Conservation (phyloP, 2,113 vertebrate genomes). For the Mobula birostris region DNA sequence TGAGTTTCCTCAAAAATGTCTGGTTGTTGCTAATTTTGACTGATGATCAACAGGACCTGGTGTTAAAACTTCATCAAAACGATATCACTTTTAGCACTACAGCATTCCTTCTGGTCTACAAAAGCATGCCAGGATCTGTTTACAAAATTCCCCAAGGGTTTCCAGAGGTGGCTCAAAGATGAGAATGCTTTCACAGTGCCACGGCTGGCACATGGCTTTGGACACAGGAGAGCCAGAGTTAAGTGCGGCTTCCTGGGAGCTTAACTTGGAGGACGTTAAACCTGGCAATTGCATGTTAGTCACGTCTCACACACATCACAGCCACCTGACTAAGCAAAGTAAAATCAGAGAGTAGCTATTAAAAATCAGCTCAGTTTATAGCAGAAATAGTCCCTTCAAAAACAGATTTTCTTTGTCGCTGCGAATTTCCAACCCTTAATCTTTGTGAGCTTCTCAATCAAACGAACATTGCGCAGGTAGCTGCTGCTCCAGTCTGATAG, state of each 20-base stretch:
- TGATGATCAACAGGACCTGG: too few relatives aligned
- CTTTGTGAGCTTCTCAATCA: neutral
- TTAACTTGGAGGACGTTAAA: neutral
- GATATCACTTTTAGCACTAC: too few relatives aligned
- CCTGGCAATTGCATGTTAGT: neutral
- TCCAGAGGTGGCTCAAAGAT: neutral
- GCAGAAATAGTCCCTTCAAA: neutral
- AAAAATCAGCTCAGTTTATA: neutral
- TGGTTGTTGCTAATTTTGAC: too few relatives aligned
- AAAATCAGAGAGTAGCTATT: neutral
- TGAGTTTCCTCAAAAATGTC: too few relatives aligned
- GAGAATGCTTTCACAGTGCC: neutral
- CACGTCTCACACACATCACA: neutral
- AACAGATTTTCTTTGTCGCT: neutral
- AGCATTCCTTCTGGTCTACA: neutral
- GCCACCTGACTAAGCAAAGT: neutral
- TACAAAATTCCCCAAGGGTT: too few relatives aligned
- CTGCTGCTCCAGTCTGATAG: neutral
- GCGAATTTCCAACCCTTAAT: neutral
- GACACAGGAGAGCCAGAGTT: neutral
- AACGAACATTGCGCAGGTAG: neutral
- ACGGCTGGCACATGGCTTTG: too few relatives aligned
- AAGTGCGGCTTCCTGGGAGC: neutral
- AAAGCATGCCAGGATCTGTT: neutral
- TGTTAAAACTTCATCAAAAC: too few relatives aligned